Conservation (phyloP, 2,797 vertebrate genomes). For the Aldrovandia affinis region DNA sequence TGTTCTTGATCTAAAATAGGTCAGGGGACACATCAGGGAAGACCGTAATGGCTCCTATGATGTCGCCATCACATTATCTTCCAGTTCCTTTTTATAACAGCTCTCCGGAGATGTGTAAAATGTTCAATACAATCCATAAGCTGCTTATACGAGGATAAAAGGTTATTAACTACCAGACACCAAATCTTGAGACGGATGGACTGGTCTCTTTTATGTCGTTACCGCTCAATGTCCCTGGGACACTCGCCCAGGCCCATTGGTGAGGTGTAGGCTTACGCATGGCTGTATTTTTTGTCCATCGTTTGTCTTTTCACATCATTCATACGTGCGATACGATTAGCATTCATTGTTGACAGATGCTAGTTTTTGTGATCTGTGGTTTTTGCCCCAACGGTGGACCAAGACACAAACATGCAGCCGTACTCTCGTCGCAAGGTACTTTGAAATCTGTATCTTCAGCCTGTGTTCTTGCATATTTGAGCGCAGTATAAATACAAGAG, state of each 20-base stretch:
- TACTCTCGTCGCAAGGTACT: background rate
- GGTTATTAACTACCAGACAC: background rate
- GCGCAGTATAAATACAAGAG: background rate
- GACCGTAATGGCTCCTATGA: constrained; percentile 52
- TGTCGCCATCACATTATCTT: constrained; percentile 60
- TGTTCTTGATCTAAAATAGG: background rate
- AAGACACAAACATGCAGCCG: background rate
- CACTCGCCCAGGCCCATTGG: background rate
- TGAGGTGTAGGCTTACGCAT: background rate
- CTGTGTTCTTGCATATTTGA: background rate
- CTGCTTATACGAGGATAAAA: constrained; percentile 65
- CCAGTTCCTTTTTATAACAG: constrained; percentile 45
- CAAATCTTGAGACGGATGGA: constrained; percentile 43
- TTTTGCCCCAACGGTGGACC: background rate
- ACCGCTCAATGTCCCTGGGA: constrained; percentile 53
- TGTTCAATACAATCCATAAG: constrained; percentile 68
- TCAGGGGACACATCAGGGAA: constrained; percentile 1
- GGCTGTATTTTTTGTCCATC: background rate
- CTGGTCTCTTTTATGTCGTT: constrained; percentile 53
- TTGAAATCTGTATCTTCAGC: background rate
- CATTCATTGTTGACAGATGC: background rate
- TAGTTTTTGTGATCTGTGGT: too few relatives aligned
- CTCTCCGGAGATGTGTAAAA: constrained; percentile 57
- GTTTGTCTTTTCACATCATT: background rate
- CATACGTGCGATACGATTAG: background rate